Conservation (phyloP, 2,888 invertebrate genomes). For the Drosophila neutralis region DNA sequence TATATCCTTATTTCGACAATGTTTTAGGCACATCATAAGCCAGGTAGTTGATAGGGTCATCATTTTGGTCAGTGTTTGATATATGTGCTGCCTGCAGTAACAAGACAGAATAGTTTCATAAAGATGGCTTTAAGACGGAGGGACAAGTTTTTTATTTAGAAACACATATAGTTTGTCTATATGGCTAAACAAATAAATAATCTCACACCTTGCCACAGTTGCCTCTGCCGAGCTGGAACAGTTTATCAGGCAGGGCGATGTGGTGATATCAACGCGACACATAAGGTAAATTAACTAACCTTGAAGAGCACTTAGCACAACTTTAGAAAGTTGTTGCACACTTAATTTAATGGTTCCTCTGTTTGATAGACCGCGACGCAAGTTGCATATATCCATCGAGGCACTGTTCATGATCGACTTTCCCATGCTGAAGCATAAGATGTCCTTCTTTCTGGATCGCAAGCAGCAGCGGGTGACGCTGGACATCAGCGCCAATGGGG, state of each 20-base stretch:
- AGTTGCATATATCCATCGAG: slow-evolving; percentile 84
- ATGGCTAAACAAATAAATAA: slow-evolving; percentile 3
- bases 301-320: slow-evolving; percentile 32
- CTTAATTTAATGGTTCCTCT: not conserved
- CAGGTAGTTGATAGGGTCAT: too few relatives aligned
- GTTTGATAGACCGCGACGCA: slow-evolving; percentile 82
- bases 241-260: slow-evolving; percentile 84
- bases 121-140: not conserved
- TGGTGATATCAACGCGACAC: slow-evolving; percentile 85
- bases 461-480: slow-evolving; percentile 84
- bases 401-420: slow-evolving; percentile 85
- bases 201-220: slow-evolving; percentile 63
- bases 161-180: not conserved
- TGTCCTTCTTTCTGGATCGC: slow-evolving; percentile 85
- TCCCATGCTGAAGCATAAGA: slow-evolving; percentile 84
- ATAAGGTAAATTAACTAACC: slow-evolving; percentile 80
- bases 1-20: not conserved
- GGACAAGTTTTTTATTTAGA: not conserved
- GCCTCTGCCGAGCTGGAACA: slow-evolving; percentile 84
- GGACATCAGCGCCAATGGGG: slow-evolving; percentile 83
- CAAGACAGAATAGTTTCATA: too few relatives aligned
- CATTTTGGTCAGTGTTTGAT: too few relatives aligned
- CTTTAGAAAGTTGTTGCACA: slow-evolving; percentile 1
- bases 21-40: not conserved
- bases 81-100: too few relatives aligned